Conservation (phyloP, 2,113 vertebrate species). For the rat (Rattus norvegicus) region DNA sequence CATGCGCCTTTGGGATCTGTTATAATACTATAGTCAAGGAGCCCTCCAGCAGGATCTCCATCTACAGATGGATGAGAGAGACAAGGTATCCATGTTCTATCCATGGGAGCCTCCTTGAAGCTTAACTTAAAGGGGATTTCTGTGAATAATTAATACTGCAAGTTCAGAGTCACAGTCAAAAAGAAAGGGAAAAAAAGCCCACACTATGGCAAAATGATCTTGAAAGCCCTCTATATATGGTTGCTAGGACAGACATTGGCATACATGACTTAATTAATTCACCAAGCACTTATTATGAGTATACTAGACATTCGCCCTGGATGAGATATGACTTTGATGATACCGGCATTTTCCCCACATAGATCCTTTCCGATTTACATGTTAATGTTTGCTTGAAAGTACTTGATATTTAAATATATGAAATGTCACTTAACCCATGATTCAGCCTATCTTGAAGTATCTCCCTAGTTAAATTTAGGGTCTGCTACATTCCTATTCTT, state of each 20-base stretch:
- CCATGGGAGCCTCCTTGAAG: slow-evolving; percentile 48
- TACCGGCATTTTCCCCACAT: neutral
- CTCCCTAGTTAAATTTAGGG: neutral
- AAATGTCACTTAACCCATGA: neutral
- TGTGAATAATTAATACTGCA: slow-evolving; percentile 67
- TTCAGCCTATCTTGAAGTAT: neutral
- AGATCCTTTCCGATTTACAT: neutral
- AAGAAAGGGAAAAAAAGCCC: slow-evolving; percentile 5
- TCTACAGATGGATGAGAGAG: neutral
- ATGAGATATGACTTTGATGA: neutral
- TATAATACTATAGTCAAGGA: neutral
- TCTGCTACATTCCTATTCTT: neutral
- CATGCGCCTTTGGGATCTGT: slow-evolving; percentile 8
- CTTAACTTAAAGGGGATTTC: slow-evolving; percentile 60
- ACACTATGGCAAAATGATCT: slow-evolving; percentile 32
- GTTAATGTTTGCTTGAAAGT: slow-evolving; percentile 1
- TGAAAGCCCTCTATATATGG: neutral
- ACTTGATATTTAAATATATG: slow-evolving; percentile 29
- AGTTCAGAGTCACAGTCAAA: slow-evolving; percentile 11
- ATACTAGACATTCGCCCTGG: neutral
- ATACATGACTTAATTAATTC: slow-evolving; percentile 19
- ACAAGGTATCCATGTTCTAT: slow-evolving; percentile 28
- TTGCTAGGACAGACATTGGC: neutral
- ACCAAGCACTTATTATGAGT: neutral
- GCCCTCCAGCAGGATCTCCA: neutral